Base-by-base conservation (phyloP, 1,140 invertebrate species). In the Nephotettix cincticeps region DNA sequence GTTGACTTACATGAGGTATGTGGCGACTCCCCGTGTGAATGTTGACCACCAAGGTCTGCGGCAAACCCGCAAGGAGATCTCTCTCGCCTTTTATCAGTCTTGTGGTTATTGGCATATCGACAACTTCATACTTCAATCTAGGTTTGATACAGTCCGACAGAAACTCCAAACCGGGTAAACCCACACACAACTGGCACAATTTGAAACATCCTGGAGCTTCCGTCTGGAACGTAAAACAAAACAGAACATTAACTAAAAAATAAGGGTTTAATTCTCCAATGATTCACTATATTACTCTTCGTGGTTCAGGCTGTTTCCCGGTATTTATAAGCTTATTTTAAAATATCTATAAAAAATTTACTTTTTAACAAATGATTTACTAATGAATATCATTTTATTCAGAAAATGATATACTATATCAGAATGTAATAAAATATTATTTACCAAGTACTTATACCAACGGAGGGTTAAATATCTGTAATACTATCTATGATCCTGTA, bases 111-210 rank as follows among this genome's bases (percentile, higher is more conserved):
- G 74, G 27, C 23, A 61, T 65, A 1, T 36, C 69, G 2, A 61
- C 40, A 3, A 70, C 58, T 30, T 70, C 28, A 21, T 70, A 70
- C 17, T 40, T 64, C 23, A 70, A 32, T 9, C 69, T 36, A 0
- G 69, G 76, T 0, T 75, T 73, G 61, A 86, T 70, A 0, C 81
- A 80, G 69, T 86, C 84, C 0, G 87, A 87, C 3, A 91, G 76
- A 74, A 89, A 89, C 73, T 91, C 88, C 58, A 91, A 74, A 63
- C 84, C 83, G 1, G 76, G 56, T 29, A 79, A 51, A 2, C 78
- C 23, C 27, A 79, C 56, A 32, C 78, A 80, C 2, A 82, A 71
- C 76, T 86, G 84, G 36, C 78, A 75, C 2, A 84, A 69, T 65
- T 75, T 72, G 70, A 79, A 86, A 23, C 73, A 69, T n/a, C 84